These are phyloP conservation scores for Mareca penelope DNA, from an alignment of 2,797 vertebrate species.

Conservation along the genomic window DNA sequence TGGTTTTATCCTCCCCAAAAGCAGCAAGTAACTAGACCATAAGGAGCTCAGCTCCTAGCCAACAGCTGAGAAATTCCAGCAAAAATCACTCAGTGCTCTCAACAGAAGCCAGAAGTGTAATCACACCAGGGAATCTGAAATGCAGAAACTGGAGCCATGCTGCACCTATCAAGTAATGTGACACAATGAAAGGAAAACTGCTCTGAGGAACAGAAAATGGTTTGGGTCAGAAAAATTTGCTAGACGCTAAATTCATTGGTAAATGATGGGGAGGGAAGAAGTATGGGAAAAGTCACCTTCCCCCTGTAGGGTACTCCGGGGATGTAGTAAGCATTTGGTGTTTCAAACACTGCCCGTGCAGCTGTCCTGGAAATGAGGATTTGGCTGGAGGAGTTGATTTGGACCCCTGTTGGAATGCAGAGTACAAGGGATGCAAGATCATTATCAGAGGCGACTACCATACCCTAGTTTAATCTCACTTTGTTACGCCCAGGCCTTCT, in stretches of 20 bases:
- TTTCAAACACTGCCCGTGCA: conserved; percentile 68
- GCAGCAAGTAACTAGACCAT: background rate
- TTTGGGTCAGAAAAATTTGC: background rate
- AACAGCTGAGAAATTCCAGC: background rate
- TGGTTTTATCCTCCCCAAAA: background rate
- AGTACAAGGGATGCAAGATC: background rate
- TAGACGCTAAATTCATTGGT: background rate
- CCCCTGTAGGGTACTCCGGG: conserved; percentile 72
- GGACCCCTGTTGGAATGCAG: conserved; percentile 48
- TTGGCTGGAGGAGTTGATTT: conserved; percentile 60
- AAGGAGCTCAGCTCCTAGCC: background rate
- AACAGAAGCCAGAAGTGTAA: background rate
- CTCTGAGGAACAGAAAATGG: background rate
- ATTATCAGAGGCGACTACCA: background rate
- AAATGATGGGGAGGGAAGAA: background rate
- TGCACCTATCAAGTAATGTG: background rate
- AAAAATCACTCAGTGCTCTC: background rate
- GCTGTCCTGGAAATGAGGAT: conserved; percentile 55
- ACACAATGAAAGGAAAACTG: background rate
- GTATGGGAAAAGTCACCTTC: conserved; percentile 56
- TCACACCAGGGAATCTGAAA: background rate
- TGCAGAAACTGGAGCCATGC: background rate
- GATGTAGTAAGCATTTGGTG: conserved; percentile 66
- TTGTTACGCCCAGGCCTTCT: background rate
- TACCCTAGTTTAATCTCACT: background rate